These are phyloP conservation scores for Hydropotes inermis DNA, from an alignment of 2,113 vertebrate genomes.

Conservation along the genomic window DNA sequence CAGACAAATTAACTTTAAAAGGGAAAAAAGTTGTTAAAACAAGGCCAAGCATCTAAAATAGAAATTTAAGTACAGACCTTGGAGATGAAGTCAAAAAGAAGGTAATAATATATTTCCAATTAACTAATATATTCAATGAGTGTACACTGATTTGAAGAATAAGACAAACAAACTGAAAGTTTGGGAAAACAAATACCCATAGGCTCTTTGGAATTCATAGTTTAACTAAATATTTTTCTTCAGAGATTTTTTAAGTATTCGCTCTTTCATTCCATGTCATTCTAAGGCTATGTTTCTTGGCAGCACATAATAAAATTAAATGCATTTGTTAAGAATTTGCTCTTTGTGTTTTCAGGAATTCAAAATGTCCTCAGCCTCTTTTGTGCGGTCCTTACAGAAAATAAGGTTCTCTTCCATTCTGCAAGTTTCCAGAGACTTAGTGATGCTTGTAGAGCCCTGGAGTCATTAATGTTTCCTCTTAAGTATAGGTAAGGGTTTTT, in stretches of 20 bases:
- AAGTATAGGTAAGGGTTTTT: conserved; percentile 92
- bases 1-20: neutral
- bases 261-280: conserved; percentile 23
- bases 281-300: conserved; percentile 18
- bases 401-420: conserved; percentile 98
- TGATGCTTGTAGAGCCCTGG: conserved; percentile 94
- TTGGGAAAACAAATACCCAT: conserved; percentile 22
- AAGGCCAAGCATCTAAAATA: conserved; percentile 13
- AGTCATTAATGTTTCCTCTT: conserved; percentile 97
- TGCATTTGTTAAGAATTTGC: conserved; percentile 49
- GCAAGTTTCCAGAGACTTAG: conserved; percentile 97
- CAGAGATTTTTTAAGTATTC: conserved; percentile 8
- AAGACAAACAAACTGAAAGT: neutral
- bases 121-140: neutral
- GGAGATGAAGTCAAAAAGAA: conserved; percentile 40
- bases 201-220: neutral
- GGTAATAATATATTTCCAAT: neutral
- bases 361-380: conserved; percentile 97
- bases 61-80: conserved; percentile 45
- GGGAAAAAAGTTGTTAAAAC: neutral
- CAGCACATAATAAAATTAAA: conserved; percentile 35
- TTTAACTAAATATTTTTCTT: conserved; percentile 37
- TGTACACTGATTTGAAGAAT: conserved; percentile 36
- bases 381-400: conserved; percentile 97
- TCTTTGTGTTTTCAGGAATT: conserved; percentile 87